These are phyloP conservation scores for Philaethria dido DNA, from an alignment of 2,888 invertebrate genomes.

Conservation along the genomic window DNA sequence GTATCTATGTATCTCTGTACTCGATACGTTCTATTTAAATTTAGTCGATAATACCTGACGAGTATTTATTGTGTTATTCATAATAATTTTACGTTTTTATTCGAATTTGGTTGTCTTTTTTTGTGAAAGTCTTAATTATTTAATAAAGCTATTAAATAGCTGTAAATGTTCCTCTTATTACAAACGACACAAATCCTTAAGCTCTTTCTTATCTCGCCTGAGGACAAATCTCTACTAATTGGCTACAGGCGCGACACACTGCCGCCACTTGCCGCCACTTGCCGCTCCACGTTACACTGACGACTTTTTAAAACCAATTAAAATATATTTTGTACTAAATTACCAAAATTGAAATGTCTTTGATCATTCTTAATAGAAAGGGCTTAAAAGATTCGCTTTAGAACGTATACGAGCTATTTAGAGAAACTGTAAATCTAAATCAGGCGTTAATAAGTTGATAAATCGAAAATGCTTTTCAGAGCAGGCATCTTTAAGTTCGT, in stretches of 20 bases:
- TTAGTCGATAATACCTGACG: too few species aligned
- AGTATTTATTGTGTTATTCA: too few species aligned
- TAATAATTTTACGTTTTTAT: too few species aligned
- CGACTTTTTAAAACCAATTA: constrained; percentile 32
- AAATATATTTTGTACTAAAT: constrained; percentile 15
- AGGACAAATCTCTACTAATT: constrained; percentile 57
- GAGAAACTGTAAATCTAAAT: neutral
- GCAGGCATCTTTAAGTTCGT: too few species aligned
- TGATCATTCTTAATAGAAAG: neutral
- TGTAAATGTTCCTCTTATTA: constrained; percentile 21
- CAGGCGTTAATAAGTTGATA: too few species aligned
- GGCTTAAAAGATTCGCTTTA: neutral
- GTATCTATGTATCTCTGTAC: too few species aligned
- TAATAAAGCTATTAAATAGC: constrained; percentile 39
- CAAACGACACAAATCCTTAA: constrained; percentile 12
- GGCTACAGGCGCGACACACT: constrained; percentile 26
- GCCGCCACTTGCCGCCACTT: constrained; percentile 19
- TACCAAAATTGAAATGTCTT: neutral
- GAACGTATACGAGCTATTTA: too few species aligned
- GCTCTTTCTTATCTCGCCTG: constrained; percentile 36
- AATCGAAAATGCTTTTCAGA: too few species aligned
- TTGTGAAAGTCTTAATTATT: constrained; percentile 3
- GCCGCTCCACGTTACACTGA: constrained; percentile 4
- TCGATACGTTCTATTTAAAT: too few species aligned
- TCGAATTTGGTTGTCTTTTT: too few species aligned